Conservation (phyloP, 2,888 invertebrate genomes). For the Mesochorus sp. region DNA sequence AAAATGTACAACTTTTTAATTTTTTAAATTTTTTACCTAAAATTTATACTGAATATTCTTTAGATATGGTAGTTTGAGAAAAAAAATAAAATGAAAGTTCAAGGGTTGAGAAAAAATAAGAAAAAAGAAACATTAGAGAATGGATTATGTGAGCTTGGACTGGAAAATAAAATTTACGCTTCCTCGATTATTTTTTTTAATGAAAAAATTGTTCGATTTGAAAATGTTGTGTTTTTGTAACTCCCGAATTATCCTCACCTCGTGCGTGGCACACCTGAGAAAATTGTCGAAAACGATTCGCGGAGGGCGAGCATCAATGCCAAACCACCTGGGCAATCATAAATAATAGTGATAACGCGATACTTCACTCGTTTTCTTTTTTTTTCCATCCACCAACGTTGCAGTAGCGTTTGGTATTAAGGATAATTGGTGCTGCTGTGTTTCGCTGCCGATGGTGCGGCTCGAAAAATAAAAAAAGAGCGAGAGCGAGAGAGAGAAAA, state of each 20-base stretch:
- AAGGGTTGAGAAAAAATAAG: too few relatives aligned
- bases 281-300: neutral
- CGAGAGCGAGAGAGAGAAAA: constrained; percentile 24
- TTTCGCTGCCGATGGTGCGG: neutral
- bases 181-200: neutral
- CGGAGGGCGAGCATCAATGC: neutral
- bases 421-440: constrained; percentile 71
- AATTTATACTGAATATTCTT: too few relatives aligned
- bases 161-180: too few relatives aligned
- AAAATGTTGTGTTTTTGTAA: too few relatives aligned
- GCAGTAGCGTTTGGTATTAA: constrained; percentile 58
- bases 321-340: constrained; percentile 59
- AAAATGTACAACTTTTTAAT: too few relatives aligned
- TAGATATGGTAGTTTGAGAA: too few relatives aligned
- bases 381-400: constrained; percentile 43
- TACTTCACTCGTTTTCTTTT: constrained; percentile 67
- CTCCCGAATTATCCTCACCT: neutral
- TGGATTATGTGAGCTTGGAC: too few relatives aligned
- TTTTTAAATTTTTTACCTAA: too few relatives aligned
- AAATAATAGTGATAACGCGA: constrained; percentile 66
- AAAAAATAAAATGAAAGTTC: too few relatives aligned
- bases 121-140: too few relatives aligned
- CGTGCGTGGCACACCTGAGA: neutral
- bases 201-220: neutral
- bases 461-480: neutral